phyloP scores from a whole-genome alignment of 2,888 invertebrate species.

The Malthinus flaveolus region DNA sequence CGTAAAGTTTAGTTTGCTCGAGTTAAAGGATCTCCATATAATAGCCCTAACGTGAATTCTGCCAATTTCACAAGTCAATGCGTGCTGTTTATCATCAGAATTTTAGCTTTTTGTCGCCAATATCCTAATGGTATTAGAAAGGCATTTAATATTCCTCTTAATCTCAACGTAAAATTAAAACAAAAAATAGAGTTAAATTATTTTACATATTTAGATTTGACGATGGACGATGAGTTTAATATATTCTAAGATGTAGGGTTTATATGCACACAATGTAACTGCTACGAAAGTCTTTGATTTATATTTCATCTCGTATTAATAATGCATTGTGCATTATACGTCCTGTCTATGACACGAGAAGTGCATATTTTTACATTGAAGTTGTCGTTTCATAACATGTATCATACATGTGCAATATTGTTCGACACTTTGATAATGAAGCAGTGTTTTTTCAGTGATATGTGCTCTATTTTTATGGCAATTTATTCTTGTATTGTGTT shows the following conservation, averaged over 20 bases:
- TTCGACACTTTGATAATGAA: slow-evolving; percentile 56
- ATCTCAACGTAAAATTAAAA: no score
- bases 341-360: slow-evolving; percentile 53
- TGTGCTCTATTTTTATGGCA: slow-evolving; percentile 49
- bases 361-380: slow-evolving; percentile 56
- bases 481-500: slow-evolving; percentile 45
- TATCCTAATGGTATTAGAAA: no score
- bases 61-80: no score
- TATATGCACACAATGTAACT: slow-evolving; percentile 24
- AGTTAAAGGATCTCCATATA: no score
- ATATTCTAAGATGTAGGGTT: slow-evolving; percentile 25
- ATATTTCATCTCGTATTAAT: slow-evolving; percentile 55
- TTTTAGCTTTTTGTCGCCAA: no score
- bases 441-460: slow-evolving; percentile 41
- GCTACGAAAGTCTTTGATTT: slow-evolving; percentile 47
- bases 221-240: slow-evolving; percentile 14
- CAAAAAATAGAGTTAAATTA: no score
- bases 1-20: no score
- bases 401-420: slow-evolving; percentile 55
- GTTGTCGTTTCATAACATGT: slow-evolving; percentile 54
- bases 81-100: no score
- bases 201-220: no score
- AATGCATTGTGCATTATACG: slow-evolving; percentile 54
- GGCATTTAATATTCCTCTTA: no score
- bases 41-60: no score